A percentile compares a stretch with the other conserved stretches of the same genome.
These are phyloP conservation scores for Halocynthia roretzi DNA, from an alignment of 23 tunicate genomes.

Conservation along the genomic window DNA sequence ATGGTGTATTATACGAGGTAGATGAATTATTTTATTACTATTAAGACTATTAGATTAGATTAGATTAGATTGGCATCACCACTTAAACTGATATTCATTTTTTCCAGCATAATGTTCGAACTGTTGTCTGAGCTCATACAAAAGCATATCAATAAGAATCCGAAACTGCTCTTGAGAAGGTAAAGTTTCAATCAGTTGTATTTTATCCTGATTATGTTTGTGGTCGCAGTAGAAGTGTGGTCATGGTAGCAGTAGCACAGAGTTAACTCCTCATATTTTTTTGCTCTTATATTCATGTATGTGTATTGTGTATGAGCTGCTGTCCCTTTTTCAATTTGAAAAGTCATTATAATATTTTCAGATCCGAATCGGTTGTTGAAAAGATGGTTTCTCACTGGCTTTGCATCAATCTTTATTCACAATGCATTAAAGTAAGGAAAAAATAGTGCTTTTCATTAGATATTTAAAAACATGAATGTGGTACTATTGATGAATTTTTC, in stretches of 20 bases:
- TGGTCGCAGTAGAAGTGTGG: no score
- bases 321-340: no score
- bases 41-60: neutral
- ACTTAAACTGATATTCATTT: neutral
- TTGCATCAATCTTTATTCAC: conserved; percentile 75
- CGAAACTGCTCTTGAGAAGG: conserved; percentile 87
- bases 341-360: neutral
- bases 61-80: neutral
- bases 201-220: no score
- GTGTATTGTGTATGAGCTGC: no score
- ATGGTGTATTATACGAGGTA: conserved; percentile 80
- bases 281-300: no score
- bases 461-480: neutral
- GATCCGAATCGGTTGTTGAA: conserved; percentile 93
- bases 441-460: neutral
- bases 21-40: neutral
- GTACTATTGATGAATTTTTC: neutral
- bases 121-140: conserved; percentile 58
- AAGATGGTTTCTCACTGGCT: conserved; percentile 95
- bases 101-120: conserved; percentile 79
- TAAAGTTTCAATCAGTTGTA: neutral
- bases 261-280: no score
- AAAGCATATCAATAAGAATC: conserved; percentile 67
- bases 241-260: no score
- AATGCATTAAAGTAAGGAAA: conserved; percentile 67